phyloP scores from a whole-genome alignment of 2,797 vertebrate genomes.

The Microctenopoma stevenorrisi region DNA sequence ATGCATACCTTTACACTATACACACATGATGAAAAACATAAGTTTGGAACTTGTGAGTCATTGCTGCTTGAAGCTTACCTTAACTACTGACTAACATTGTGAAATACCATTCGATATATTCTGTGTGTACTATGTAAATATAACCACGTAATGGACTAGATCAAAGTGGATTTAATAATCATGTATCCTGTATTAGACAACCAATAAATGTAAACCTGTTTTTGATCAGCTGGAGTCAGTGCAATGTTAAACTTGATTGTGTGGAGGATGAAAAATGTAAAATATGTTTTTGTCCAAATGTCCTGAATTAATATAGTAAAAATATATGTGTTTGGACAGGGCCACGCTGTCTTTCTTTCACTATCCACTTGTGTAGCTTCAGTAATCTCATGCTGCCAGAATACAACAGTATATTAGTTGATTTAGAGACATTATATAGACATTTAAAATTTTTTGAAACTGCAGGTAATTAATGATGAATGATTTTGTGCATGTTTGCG shows the following conservation, averaged over 20 bases:
- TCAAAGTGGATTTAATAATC: neutral
- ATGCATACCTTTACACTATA: neutral
- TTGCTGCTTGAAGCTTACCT: neutral
- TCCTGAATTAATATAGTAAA: neutral
- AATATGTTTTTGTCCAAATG: neutral
- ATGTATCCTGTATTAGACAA: neutral
- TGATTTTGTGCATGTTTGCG: conserved; percentile 24
- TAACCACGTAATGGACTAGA: neutral
- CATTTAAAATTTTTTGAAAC: conserved; percentile 28
- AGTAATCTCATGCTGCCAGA: conserved; percentile 9
- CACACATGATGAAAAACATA: neutral
- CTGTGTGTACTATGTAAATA: too few relatives aligned
- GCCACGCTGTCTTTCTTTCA: too few relatives aligned
- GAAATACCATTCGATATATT: neutral
- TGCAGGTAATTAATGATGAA: conserved; percentile 57
- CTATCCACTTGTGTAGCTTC: conserved; percentile 3
- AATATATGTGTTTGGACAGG: too few relatives aligned
- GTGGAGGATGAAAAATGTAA: neutral
- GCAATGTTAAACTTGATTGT: neutral
- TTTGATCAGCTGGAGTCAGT: neutral
- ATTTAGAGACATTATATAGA: conserved; percentile 24
- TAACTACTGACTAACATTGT: neutral
- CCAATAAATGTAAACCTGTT: neutral
- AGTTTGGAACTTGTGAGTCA: neutral
- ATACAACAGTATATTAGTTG: conserved; percentile 19